A percentile compares a stretch with the other conserved stretches of the same genome.
Evolutionary conservation across 2,797 vertebrate genomes (phyloP).

Genomic region (Sebastes steindachneri): DNA sequence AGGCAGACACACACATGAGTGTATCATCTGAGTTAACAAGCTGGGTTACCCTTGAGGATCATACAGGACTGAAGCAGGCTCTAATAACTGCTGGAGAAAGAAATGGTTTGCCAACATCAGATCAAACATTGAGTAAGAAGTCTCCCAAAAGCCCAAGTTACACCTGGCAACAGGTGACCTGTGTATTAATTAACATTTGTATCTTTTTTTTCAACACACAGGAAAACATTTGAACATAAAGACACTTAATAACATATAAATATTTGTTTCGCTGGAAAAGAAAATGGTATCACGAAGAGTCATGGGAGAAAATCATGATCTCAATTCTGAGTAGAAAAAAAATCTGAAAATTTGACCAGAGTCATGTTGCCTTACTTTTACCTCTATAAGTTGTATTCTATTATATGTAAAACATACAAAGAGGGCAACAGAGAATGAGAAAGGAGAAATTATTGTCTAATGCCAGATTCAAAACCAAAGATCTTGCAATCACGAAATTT

Average conservation of each 20-base stretch:
- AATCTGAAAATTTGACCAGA: neutral
- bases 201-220: no score
- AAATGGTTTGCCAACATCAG: no score
- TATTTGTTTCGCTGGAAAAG: rapidly evolving
- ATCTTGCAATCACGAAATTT: neutral
- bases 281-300: neutral
- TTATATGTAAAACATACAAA: neutral
- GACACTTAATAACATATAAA: neutral
- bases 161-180: neutral
- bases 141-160: no score
- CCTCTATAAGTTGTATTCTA: neutral
- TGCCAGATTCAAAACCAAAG: neutral
- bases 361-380: neutral
- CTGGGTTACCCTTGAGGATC: no score
- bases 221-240: neutral
- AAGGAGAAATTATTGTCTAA: neutral
- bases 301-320: neutral
- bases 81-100: no score
- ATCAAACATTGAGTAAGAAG: no score
- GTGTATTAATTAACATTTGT: neutral
- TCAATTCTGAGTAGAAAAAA: neutral
- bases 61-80: no score
- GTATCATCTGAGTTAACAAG: no score
- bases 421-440: neutral
- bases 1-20: no score